Conservation (phyloP, 2,113 vertebrate genomes). For the Elephas maximus region DNA sequence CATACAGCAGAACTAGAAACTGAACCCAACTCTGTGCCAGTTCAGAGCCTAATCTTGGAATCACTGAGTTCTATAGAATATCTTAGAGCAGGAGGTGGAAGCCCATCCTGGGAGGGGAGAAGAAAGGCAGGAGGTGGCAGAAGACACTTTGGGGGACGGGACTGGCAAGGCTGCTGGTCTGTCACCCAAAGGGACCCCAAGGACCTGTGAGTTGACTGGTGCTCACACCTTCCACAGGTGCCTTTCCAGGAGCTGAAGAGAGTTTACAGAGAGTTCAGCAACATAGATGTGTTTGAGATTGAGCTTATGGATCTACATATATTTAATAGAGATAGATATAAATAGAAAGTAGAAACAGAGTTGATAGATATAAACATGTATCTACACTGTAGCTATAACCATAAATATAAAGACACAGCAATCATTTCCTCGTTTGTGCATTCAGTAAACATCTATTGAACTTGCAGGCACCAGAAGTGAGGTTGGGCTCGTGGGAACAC, state of each 20-base stretch:
- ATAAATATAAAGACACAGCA: neutral
- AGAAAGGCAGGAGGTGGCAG: neutral
- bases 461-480: rapidly evolving
- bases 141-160: no score
- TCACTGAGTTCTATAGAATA: rapidly evolving
- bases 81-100: neutral
- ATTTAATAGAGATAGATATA: neutral
- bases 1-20: neutral
- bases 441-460: neutral
- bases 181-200: neutral
- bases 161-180: neutral
- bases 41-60: neutral
- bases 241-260: neutral
- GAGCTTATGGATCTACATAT: neutral
- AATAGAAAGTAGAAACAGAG: neutral
- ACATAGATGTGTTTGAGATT: neutral
- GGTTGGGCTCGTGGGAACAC: neutral
- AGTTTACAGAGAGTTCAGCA: neutral
- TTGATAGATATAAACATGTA: neutral
- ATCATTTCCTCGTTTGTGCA: neutral
- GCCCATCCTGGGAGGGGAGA: neutral
- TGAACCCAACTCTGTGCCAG: neutral
- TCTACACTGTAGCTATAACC: neutral
- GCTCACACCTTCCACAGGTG: rapidly evolving
- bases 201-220: neutral